Base-by-base conservation (phyloP, 2,113 vertebrate genomes). In the Tinamus guttatus region DNA sequence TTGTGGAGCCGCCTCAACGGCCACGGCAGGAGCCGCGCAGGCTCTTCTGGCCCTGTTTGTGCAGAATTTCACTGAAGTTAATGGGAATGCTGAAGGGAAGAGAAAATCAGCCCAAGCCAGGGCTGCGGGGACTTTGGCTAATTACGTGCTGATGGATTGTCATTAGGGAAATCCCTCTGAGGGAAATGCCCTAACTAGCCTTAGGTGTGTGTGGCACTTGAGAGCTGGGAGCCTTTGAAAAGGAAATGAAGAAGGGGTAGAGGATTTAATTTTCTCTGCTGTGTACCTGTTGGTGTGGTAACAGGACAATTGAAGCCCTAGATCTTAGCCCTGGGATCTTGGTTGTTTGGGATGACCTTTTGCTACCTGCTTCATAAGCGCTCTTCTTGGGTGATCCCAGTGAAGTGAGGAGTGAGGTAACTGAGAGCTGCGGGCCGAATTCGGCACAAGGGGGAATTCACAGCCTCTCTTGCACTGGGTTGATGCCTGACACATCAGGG, bases 301-400 rank as follows among this genome's bases (percentile, higher is more conserved):
- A 96, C 18, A 45, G 85, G 83, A 89, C 92, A 95, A 73, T 84
- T 88, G 88, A 95, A 94, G 73, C 65, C 85, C 49, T 88, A 68
- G 86, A 81, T 81, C 1, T 27, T 64, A 81, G 92, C 92, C 80
- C 74, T 84, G 86, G 85, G 76, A 81, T 84, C 80, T 73, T 17
- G 36, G 85, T 68, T 52, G 52, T 73, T 88, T 65, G 49, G 64
- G 65, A 34, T 97, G 96, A 92, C 90, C 93, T 96, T 97, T 92
- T 85, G 93, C 88, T 96, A 90, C 83, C 90, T 94, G 76, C 60
- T 62, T 90, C 21, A 4, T 76, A 62, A 90, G 85, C 81, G 77
- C 83, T 92, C 80, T 81, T 71, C 94, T 89, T 92, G 74, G 69
- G 83, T 73, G 88, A 96, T 92, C 88, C 77, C 47, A 4, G 79